Base-by-base conservation (phyloP, 2,113 vertebrate genomes). In the Opisthocomus hoazin region DNA sequence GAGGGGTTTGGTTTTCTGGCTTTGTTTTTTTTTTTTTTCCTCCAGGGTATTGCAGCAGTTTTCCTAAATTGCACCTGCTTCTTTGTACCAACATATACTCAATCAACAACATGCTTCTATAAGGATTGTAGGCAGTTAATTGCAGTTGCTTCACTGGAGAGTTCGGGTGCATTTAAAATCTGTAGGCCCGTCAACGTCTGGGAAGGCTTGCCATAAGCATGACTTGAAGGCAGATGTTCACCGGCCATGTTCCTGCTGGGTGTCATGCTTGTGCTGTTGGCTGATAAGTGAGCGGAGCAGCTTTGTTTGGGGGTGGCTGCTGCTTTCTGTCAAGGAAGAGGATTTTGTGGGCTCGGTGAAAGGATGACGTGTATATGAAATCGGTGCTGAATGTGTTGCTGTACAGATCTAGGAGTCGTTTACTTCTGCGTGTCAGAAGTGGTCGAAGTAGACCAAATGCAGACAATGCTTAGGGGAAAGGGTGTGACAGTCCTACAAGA, bases 151-250 rank as follows among this genome's bases (percentile, higher is more conserved):
- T 74, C 39, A 34, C 41, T 21, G 34, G n/a, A 37, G 30, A 61
- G 36, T 43, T 69, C 7, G 15, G 41, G 26, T 69, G 27, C 16
- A 5, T 53, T 46, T 57, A 53, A 71, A 87, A 57, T 14, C 41
- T 0, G 0, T 15, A 46, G 58, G 15, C 5, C 26, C 2, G 3
- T 32, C 37, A 53, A 16, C 18, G 12, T n/a, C 63, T 84, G n/a
- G 61, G 45, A 87, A 63, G 23, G 51, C n/a, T 39, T 63, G 24
- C 51, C 1, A 0, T 30, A 30, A 58, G 24, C 5, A 1, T 29
- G 69, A 12, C 45, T 71, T 30, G 39, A 60, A 84, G 39, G 27
- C n/a, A 58, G 56, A 11, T 60, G 50, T 9, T 88, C 21, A 61
- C 0, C 0, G 11, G n/a, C 36, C 2, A 0, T 2, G 11, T 65